These are phyloP conservation scores for Drosophila melanogaster DNA, from an alignment of 1,140 invertebrate genomes.

Conservation along the genomic window Release_6_plus_ISO1_MT NC_004354.4:9972001-9972500, in stretches of 20 bases:
- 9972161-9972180: slow-evolving; percentile 46
- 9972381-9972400: slow-evolving; percentile 18
- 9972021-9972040: slow-evolving; percentile 26
- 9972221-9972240: slow-evolving; percentile 9
- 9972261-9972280: not conserved
- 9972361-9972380: slow-evolving; percentile 49
- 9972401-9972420: not conserved
- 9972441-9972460: slow-evolving; percentile 29
- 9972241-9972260: not conserved
- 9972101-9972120: slow-evolving; percentile 48
- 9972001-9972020: slow-evolving; percentile 45
- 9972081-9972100: slow-evolving; percentile 14
- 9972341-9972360: slow-evolving; percentile 19
- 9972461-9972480: slow-evolving; percentile 25
- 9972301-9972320: not conserved
- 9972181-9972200: slow-evolving; percentile 48
- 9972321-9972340: slow-evolving; percentile 36
- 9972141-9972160: slow-evolving; percentile 61
- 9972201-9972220: slow-evolving; percentile 4
- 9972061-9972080: not conserved
- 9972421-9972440: slow-evolving; percentile 32
- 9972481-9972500: not conserved
- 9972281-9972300: not conserved
- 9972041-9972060: slow-evolving; percentile 1
- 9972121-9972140: slow-evolving; percentile 37